Conservation (phyloP, 2,888 invertebrate species). For the Cyaniris semiargus region DNA sequence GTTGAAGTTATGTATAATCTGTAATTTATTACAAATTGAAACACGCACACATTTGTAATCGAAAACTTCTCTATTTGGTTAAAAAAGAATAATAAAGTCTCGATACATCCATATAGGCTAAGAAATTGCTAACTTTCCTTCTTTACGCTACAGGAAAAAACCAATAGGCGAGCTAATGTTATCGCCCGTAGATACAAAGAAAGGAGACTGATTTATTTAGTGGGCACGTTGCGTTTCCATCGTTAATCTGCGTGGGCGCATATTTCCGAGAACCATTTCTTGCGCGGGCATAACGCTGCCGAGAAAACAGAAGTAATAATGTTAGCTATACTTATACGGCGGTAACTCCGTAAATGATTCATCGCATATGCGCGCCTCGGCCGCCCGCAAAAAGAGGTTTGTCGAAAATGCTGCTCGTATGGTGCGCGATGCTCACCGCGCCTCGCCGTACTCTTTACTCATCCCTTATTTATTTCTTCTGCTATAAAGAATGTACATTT, state of each 20-base stretch:
- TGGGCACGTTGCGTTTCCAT: constrained; percentile 75
- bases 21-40: constrained; percentile 1
- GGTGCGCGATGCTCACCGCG: constrained; percentile 58
- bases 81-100: neutral
- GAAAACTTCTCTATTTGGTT: neutral
- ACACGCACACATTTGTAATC: neutral
- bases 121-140: neutral
- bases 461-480: constrained; percentile 80
- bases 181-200: constrained; percentile 61
- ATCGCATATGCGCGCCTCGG: constrained; percentile 78
- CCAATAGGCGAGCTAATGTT: neutral
- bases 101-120: neutral
- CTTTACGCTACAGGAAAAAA: neutral
- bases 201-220: constrained; percentile 75
- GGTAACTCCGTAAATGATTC: constrained; percentile 78
- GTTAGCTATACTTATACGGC: constrained; percentile 73
- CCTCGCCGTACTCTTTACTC: constrained; percentile 63
- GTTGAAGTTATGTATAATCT: neutral
- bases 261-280: constrained; percentile 79
- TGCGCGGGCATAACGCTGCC: constrained; percentile 73
- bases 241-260: constrained; percentile 78
- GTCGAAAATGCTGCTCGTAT: constrained; percentile 76
- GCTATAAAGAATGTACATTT: constrained; percentile 73
- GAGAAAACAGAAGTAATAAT: constrained; percentile 78
- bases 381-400: constrained; percentile 74